A percentile compares a stretch with the other conserved stretches of the same genome.
Evolutionary conservation across 2,888 invertebrate genomes (phyloP).

Genomic region (Glaucopsyche alexis): DNA sequence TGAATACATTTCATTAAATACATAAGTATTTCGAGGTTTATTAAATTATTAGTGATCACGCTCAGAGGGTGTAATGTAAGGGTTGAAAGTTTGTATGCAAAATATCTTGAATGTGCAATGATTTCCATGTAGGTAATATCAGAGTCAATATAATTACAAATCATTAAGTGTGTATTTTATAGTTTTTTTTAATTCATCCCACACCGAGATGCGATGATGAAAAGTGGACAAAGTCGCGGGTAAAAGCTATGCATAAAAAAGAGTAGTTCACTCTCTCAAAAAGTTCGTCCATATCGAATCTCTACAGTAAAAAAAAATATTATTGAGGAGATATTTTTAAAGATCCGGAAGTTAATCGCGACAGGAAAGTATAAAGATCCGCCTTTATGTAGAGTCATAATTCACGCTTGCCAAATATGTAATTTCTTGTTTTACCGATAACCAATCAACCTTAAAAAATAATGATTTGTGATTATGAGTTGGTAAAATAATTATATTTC

Average conservation of each 20-base stretch:
- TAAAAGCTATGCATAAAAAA: neutral
- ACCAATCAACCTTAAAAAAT: neutral
- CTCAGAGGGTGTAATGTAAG: too few species aligned
- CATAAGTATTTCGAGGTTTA: too few species aligned
- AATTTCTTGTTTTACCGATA: neutral
- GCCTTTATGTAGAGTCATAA: neutral
- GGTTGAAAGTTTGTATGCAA: too few species aligned
- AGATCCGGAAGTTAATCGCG: neutral
- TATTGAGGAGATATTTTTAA: neutral
- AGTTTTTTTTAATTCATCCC: too few species aligned
- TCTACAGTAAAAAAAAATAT: neutral
- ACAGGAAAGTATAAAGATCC: conserved; percentile 1
- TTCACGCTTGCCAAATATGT: neutral
- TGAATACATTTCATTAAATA: too few species aligned
- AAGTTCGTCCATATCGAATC: neutral
- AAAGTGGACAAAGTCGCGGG: too few species aligned
- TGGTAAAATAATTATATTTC: neutral
- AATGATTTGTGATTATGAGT: neutral
- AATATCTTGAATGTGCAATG: too few species aligned
- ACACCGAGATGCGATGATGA: too few species aligned
- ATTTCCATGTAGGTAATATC: too few species aligned
- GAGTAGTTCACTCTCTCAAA: neutral
- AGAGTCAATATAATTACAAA: neutral
- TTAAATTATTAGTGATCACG: too few species aligned
- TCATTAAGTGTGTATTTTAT: neutral